Evolutionary conservation across 2,888 invertebrate species (phyloP).

Genomic region (Sepioteuthis lessoniana): DNA sequence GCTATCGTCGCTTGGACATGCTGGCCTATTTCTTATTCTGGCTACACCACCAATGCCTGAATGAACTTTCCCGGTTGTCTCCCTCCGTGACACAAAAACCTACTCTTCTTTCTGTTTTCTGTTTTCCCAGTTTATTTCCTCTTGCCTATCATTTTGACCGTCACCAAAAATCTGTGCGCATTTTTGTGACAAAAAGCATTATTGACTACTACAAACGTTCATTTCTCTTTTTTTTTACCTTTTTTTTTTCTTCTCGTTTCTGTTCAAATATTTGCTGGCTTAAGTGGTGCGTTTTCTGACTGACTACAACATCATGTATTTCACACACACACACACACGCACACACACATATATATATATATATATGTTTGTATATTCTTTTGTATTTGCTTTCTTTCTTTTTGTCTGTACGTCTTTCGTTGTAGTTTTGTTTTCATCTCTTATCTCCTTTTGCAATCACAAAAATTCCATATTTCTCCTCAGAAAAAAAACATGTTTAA

Average conservation of each 20-base stretch:
- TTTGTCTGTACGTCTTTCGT: neutral
- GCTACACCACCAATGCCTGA: neutral
- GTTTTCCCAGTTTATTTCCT: neutral
- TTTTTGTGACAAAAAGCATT: neutral
- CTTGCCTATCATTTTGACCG: neutral
- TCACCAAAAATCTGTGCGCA: neutral
- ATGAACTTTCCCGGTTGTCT: neutral
- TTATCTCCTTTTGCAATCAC: neutral
- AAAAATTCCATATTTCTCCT: neutral
- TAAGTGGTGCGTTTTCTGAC: neutral
- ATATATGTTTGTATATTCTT: no score
- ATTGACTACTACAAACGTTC: neutral
- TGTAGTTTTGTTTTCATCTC: neutral
- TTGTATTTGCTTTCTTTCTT: neutral
- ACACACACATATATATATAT: no score
- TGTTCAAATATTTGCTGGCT: neutral
- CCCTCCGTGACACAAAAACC: neutral
- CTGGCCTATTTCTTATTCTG: neutral
- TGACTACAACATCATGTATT: neutral
- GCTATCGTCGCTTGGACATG: neutral
- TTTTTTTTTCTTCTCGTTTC: neutral
- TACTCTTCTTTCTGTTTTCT: neutral
- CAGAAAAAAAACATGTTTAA: no score
- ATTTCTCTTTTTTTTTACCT: neutral
- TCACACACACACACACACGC: neutral